Evolutionary conservation across 1,140 invertebrate genomes (phyloP), one percentile per base, ranked within the genome.

Genomic region (Drosophila mojavensis): DNA sequence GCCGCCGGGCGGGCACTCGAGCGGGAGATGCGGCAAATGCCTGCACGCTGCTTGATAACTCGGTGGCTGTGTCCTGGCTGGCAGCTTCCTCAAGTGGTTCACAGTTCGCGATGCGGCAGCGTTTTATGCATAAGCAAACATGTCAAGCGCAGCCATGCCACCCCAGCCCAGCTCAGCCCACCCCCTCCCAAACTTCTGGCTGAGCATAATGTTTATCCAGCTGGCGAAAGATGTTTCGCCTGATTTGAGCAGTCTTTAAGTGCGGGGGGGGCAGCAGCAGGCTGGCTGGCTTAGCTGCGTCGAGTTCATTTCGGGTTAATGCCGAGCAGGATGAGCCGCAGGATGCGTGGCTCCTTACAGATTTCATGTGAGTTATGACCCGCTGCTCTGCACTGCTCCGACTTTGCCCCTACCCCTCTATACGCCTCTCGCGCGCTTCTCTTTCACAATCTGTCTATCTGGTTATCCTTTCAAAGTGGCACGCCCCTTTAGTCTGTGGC

Each of bases 101-200:
- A 39, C 69, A 54, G 63, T 24, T 15, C 55, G 65, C 76, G 43
- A 41, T 11, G 28, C 11, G 28, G 65, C 75, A 72, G 54, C 82
- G 68, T 86, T 88, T 88, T 84, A 89, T 88, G 84, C 84, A 89
- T 83, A 88, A 89, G 80, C 83, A 88, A 88, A 88, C 84, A 89
- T 89, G 83, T 88, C 83, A 88, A 84, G 59, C 77, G 69, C 64
- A 78, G 73, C 78, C 50, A 66, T 51, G 73, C 73, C 62, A 1
- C 1, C 36, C 45, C n/a, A 45, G 54, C 9, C 17, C 7, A 9
- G 17, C 53, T 5, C 6, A 28, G 5, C 30, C 13, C 2, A n/a
- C 5, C 24, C 2, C 6, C 41, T n/a, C 60, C 30, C 15, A n/a
- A 45, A 15, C 24, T 53, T 11, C 1, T 5, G 39, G 50, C 41